These are phyloP conservation scores for Drosophila neocordata DNA, from an alignment of 1,140 invertebrate genomes.

Conservation along the genomic window DNA sequence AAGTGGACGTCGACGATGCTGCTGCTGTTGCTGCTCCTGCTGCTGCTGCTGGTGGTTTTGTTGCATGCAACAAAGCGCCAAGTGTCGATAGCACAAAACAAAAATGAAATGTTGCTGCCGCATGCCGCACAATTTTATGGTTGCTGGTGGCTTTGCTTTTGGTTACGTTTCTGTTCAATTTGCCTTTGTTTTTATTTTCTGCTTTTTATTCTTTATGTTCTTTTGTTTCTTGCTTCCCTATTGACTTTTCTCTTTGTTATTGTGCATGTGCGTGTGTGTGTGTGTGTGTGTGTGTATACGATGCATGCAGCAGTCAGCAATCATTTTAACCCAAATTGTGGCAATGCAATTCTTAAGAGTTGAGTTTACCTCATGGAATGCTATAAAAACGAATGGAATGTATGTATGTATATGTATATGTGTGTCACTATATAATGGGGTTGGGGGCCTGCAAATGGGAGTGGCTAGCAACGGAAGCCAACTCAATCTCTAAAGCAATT, in stretches of 20 bases:
- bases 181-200: constrained; percentile 64
- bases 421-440: constrained; percentile 28
- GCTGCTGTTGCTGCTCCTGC: background rate
- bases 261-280: constrained; percentile 12
- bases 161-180: constrained; percentile 60
- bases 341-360: constrained; percentile 52
- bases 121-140: background rate
- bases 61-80: constrained; percentile 68
- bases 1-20: constrained; percentile 46
- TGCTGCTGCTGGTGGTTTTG: background rate
- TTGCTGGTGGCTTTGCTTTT: background rate
- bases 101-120: constrained; percentile 54
- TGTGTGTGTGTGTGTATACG: too few species aligned
- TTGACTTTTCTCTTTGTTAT: constrained; percentile 56
- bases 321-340: constrained; percentile 77
- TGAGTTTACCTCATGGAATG: constrained; percentile 52
- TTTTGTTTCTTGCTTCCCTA: constrained; percentile 55
- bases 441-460: background rate
- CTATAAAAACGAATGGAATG: background rate
- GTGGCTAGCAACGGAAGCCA: constrained; percentile 45
- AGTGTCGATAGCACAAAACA: constrained; percentile 64
- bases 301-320: constrained; percentile 46
- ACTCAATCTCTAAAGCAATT: constrained; percentile 33
- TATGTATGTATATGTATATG: too few species aligned
- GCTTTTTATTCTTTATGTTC: constrained; percentile 65